Conservation (phyloP, 2,888 invertebrate genomes). For the Neoascia interrupta region DNA sequence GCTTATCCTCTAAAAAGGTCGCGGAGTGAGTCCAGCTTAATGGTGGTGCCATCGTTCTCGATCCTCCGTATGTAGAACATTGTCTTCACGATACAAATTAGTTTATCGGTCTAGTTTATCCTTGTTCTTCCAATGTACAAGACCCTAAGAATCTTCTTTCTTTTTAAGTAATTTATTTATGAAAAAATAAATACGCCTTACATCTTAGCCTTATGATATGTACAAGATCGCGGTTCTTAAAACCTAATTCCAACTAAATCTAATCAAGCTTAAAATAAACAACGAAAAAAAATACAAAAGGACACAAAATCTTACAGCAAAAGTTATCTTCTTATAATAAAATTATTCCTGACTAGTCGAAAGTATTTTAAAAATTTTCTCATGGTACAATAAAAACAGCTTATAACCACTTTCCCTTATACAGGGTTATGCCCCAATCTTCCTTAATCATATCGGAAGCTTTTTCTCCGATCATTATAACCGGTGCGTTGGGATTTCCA, state of each 20-base stretch:
- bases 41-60: no score
- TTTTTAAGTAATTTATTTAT: slow-evolving; percentile 19
- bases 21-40: no score
- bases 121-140: no score
- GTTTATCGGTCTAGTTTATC: no score
- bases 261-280: neutral
- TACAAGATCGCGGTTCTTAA: slow-evolving; percentile 34
- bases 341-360: slow-evolving; percentile 63
- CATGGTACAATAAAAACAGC: no score
- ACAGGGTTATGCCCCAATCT: slow-evolving; percentile 84
- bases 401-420: slow-evolving; percentile 18
- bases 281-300: neutral
- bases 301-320: slow-evolving; percentile 18
- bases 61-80: no score
- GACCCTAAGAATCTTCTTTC: no score
- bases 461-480: slow-evolving; percentile 95
- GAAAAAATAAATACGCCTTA: slow-evolving; percentile 51
- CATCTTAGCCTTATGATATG: slow-evolving; percentile 32
- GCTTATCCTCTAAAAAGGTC: no score
- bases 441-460: slow-evolving; percentile 93
- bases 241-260: neutral
- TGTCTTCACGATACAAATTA: no score
- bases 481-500: slow-evolving; percentile 94
- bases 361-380: slow-evolving; percentile 28
- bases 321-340: no score